phyloP scores from a whole-genome alignment of 2,888 invertebrate genomes.

The Temnothorax ravouxi region DNA sequence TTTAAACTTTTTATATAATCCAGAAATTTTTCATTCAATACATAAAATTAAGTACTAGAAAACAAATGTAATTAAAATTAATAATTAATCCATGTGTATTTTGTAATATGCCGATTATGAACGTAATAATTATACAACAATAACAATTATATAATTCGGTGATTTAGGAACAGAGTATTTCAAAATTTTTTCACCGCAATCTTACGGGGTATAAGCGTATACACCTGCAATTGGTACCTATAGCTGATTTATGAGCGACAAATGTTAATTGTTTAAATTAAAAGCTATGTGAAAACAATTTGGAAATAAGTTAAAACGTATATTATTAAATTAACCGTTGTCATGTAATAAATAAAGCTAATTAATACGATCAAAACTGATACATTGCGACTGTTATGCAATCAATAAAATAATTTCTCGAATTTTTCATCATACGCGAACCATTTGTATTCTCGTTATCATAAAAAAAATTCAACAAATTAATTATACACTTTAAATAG shows the following conservation, averaged over 20 bases:
- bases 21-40: no score
- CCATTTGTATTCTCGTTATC: slow-evolving; percentile 36
- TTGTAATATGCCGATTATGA: neutral
- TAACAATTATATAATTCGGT: neutral
- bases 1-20: no score
- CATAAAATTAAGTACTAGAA: neutral
- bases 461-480: slow-evolving; percentile 17
- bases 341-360: slow-evolving; percentile 40
- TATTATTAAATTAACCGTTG: slow-evolving; percentile 66
- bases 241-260: slow-evolving; percentile 47
- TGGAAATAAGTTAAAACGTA: slow-evolving; percentile 26
- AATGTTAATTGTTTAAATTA: slow-evolving; percentile 65
- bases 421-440: neutral
- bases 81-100: neutral
- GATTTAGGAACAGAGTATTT: neutral
- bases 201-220: slow-evolving; percentile 2
- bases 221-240: slow-evolving; percentile 43
- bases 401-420: slow-evolving; percentile 53
- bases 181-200: neutral
- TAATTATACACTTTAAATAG: slow-evolving; percentile 26
- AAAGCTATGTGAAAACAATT: slow-evolving; percentile 40
- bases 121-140: slow-evolving; percentile 4
- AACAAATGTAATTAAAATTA: neutral
- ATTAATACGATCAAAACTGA: slow-evolving; percentile 55
- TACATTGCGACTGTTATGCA: slow-evolving; percentile 24